A percentile compares a stretch with the other conserved stretches of the same genome.
These are phyloP conservation scores for Apeltes quadracus DNA, from an alignment of 2,113 vertebrate genomes.

Conservation along the genomic window DNA sequence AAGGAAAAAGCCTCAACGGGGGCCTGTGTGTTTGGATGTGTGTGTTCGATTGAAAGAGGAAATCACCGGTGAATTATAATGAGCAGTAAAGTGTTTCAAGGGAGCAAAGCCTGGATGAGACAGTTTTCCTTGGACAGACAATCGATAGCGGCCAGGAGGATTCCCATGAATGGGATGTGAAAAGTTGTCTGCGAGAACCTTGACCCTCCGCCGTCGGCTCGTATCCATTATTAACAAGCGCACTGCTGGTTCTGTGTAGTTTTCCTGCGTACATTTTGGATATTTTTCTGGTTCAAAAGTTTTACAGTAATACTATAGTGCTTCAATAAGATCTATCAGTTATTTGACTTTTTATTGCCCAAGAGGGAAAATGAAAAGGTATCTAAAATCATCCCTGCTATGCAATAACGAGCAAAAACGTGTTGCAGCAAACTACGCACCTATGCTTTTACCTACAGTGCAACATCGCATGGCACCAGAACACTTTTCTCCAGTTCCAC, in stretches of 20 bases:
- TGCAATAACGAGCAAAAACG: neutral
- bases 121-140: constrained; percentile 56
- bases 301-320: neutral
- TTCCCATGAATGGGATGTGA: constrained; percentile 64
- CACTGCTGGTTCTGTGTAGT: constrained; percentile 40
- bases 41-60: constrained; percentile 40
- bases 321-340: neutral
- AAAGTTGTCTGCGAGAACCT: constrained; percentile 67
- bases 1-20: constrained; percentile 55
- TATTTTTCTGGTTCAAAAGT: neutral
- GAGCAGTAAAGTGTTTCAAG: constrained; percentile 71
- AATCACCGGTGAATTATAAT: constrained; percentile 79
- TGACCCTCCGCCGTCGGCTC: constrained; percentile 53
- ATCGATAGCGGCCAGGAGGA: constrained; percentile 71
- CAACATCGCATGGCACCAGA: constrained; percentile 23
- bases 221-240: constrained; percentile 66
- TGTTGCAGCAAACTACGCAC: constrained; percentile 15
- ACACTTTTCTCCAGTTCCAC: constrained; percentile 25
- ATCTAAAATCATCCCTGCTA: constrained; percentile 57
- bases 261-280: neutral
- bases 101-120: constrained; percentile 67
- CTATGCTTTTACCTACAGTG: neutral
- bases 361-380: constrained; percentile 44
- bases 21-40: constrained; percentile 45
- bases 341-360: constrained; percentile 59